phyloP scores from a whole-genome alignment of 1,140 invertebrate species.

The Conus ventricosus region DNA sequence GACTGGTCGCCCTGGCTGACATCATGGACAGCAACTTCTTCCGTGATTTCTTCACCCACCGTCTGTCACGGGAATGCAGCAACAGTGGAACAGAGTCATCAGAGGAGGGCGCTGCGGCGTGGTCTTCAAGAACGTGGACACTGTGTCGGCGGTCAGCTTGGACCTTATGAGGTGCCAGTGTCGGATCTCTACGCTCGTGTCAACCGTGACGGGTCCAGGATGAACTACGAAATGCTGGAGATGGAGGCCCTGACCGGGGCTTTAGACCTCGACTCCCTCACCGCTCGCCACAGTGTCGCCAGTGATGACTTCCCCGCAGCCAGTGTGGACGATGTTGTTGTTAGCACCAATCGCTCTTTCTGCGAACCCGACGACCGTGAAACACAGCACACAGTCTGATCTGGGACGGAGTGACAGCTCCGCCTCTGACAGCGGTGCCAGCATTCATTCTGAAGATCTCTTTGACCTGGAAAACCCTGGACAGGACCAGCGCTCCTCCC shows the following conservation, averaged over 20 bases:
- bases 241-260: neutral
- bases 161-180: conserved; percentile 36
- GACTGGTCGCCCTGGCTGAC: conserved; percentile 10
- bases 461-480: neutral
- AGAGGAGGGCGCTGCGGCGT: neutral
- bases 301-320: neutral
- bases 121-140: neutral
- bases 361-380: too few relatives aligned
- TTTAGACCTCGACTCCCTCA: neutral
- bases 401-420: neutral
- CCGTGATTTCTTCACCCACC: neutral
- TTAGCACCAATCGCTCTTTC: neutral
- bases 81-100: neutral
- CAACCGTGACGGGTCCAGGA: conserved; percentile 31
- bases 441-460: conserved; percentile 32
- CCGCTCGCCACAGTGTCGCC: neutral
- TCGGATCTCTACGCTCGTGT: conserved; percentile 33
- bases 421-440: conserved; percentile 12
- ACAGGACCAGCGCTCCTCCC: neutral
- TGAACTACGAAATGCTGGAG: conserved; percentile 22
- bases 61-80: neutral
- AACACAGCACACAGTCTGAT: neutral
- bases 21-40: conserved; percentile 31
- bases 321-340: neutral
- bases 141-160: conserved; percentile 17